Evolutionary conservation across 2,888 invertebrate genomes (phyloP).

Genomic region (Zygogramma bicolorata): DNA sequence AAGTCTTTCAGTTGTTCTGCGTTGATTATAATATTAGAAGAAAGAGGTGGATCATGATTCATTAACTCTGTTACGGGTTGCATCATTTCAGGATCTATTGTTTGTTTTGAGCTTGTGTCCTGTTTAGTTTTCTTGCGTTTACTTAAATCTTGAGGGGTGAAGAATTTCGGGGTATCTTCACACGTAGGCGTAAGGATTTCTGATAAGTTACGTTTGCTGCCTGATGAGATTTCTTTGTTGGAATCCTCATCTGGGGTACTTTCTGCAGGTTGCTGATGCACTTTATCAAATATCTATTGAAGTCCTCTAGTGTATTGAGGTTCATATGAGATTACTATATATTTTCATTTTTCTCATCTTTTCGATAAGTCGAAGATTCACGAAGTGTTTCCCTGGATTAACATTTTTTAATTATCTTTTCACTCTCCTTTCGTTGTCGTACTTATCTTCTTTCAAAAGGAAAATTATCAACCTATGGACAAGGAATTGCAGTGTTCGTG

Average conservation of each 20-base stretch:
- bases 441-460: too few relatives aligned
- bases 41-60: too few relatives aligned
- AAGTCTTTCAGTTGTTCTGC: constrained; percentile 9
- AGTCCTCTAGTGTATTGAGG: too few relatives aligned
- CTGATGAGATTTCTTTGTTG: not conserved
- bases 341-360: too few relatives aligned
- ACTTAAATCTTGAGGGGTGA: not conserved
- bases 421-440: too few relatives aligned
- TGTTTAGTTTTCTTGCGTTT: not conserved
- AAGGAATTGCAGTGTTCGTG: too few relatives aligned
- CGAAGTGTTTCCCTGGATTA: too few relatives aligned
- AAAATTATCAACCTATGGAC: too few relatives aligned
- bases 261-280: not conserved
- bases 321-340: too few relatives aligned
- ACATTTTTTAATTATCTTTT: too few relatives aligned
- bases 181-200: constrained; percentile 2
- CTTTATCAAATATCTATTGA: too few relatives aligned
- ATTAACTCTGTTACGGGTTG: not conserved
- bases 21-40: not conserved
- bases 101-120: not conserved
- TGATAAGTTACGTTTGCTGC: not conserved
- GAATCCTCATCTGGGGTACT: not conserved
- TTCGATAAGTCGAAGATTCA: too few relatives aligned
- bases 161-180: not conserved
- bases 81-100: not conserved